Evolutionary conservation across 2,797 vertebrate genomes (phyloP).

Genomic region (Sebastiscus tertius): DNA sequence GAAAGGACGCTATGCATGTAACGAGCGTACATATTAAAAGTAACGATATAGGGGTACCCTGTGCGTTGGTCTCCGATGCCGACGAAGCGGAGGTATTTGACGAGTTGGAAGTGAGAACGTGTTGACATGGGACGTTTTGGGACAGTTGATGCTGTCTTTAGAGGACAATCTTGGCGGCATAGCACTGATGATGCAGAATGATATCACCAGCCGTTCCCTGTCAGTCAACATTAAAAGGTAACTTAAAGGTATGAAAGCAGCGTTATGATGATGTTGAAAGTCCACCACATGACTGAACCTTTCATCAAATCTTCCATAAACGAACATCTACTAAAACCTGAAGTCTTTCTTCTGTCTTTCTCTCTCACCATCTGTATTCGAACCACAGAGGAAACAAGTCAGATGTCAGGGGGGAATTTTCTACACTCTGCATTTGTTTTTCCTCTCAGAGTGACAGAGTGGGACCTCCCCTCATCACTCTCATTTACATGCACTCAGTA

Average conservation of each 20-base stretch:
- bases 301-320: neutral
- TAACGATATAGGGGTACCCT: too few relatives aligned
- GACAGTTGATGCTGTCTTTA: neutral
- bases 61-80: too few relatives aligned
- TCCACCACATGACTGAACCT: neutral
- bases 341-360: neutral
- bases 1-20: too few relatives aligned
- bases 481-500: constrained; percentile 26
- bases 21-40: too few relatives aligned
- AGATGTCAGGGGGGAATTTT: constrained; percentile 42
- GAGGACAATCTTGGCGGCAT: too few relatives aligned
- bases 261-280: neutral
- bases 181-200: neutral
- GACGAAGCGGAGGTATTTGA: too few relatives aligned
- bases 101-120: too few relatives aligned
- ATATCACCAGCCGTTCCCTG: neutral
- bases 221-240: neutral
- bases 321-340: neutral
- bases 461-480: constrained; percentile 42
- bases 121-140: neutral
- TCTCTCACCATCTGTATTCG: neutral
- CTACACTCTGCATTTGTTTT: constrained; percentile 41
- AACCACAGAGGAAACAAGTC: constrained; percentile 38
- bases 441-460: constrained; percentile 8
- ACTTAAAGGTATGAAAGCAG: neutral